Base-by-base conservation (phyloP, 2,888 invertebrate species). In the Tenthredo mesomela region DNA sequence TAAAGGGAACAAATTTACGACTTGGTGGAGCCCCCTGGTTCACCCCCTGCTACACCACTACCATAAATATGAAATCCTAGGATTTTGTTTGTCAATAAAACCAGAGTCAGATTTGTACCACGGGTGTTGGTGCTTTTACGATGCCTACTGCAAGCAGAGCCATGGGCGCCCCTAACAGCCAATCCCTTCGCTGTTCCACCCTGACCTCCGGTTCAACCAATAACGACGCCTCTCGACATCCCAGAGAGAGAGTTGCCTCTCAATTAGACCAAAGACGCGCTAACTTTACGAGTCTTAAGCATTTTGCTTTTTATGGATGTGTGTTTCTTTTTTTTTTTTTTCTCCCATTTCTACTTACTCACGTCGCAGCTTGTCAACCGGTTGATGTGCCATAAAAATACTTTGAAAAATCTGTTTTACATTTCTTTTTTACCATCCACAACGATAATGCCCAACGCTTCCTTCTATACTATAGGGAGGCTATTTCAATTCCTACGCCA, bases 1-100 rank as follows among this genome's bases (percentile, higher is more conserved):
- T 89, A 90, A 90, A 88, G 85, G 88, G 88, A 88, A 89, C 88
- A 89, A 89, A 89, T 90, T 90, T 90, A 90, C 87, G 88, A 86
- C 87, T 67, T 80, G 6, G 65, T 47, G 10, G 25, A 47, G 6
- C 33, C 37, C 58, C 58, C 40, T n/a, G n/a, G 18, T 43, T 54
- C 61, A 15, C 47, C 54, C 58, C 15, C 43, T 3, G 40, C 77
- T 54, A 37, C 85, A 84, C 75, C 29, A 86, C 78, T 40, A 84
- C 86, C 86, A 87, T 89, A 89, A 89, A 89, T 89, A 88, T 88
- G 88, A 86, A 88, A 89, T 89, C 87, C 85, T 84, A 85, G 84
- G 87, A 87, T 89, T 89, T 86, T 86, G 87, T 85, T 87, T 88
- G 89, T 88, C 88, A 87, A 88, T 89, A 88, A 88, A 88, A 87